A percentile compares a stretch with the other conserved stretches of the same genome.
phyloP scores from a whole-genome alignment of 2,888 invertebrate genomes.

The Hesperia comma region DNA sequence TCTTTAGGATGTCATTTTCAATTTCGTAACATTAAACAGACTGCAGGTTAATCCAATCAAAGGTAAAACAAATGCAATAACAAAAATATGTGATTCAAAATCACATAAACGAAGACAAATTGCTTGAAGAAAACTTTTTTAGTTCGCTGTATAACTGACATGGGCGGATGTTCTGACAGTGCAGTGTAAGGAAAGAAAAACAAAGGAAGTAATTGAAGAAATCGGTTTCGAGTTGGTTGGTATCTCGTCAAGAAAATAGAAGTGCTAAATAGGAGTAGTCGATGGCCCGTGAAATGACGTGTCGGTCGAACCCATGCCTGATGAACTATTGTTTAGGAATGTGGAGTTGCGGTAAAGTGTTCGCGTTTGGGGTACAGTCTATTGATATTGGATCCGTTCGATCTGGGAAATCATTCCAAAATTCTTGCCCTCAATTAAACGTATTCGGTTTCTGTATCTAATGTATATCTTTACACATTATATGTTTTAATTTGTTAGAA shows the following conservation, averaged over 20 bases:
- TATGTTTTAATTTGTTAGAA: slow-evolving; percentile 12
- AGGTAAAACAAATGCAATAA: too few relatives aligned
- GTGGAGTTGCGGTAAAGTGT: slow-evolving; percentile 49
- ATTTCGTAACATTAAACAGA: too few relatives aligned
- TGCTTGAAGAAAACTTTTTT: slow-evolving; percentile 1
- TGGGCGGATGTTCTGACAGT: slow-evolving; percentile 24
- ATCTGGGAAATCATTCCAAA: slow-evolving; percentile 47
- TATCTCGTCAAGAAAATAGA: slow-evolving; percentile 63
- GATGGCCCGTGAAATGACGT: slow-evolving; percentile 70
- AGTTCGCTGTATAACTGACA: slow-evolving; percentile 8
- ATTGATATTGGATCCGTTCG: slow-evolving; percentile 49
- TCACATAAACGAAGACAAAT: too few relatives aligned
- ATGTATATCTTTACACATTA: slow-evolving; percentile 2
- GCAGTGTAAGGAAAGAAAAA: slow-evolving; percentile 39
- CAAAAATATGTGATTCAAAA: too few relatives aligned
- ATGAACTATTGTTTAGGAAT: slow-evolving; percentile 71
- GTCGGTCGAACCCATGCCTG: slow-evolving; percentile 57
- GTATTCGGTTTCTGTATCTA: slow-evolving; percentile 2
- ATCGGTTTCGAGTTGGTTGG: slow-evolving; percentile 46
- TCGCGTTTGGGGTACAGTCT: slow-evolving; percentile 35
- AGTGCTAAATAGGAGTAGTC: slow-evolving; percentile 69
- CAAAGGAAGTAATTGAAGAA: slow-evolving; percentile 55
- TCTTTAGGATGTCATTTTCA: too few relatives aligned
- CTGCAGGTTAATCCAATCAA: too few relatives aligned
- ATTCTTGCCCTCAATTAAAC: slow-evolving; percentile 43